Evolutionary conservation across 2,797 vertebrate genomes (phyloP).

Genomic region (Anniella stebbinsi): DNA sequence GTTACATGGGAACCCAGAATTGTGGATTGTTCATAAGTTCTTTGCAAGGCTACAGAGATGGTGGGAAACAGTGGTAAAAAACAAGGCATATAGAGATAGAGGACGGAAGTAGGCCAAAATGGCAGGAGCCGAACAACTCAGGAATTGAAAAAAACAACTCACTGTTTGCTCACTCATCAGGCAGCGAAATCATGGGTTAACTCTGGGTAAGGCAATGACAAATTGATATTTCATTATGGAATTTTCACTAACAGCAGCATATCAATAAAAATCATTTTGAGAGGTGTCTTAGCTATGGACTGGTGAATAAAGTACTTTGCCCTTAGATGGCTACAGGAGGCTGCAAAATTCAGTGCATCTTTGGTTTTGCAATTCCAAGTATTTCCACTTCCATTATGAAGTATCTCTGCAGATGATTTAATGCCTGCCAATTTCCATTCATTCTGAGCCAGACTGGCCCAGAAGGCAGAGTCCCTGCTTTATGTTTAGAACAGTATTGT

Average conservation of each 20-base stretch:
- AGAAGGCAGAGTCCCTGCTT: slow-evolving; percentile 59
- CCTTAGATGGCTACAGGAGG: background rate
- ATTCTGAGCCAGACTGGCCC: slow-evolving; percentile 58
- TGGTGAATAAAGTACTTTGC: background rate
- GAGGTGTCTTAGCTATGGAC: too few relatives aligned
- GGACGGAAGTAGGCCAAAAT: too few relatives aligned
- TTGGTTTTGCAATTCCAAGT: slow-evolving; percentile 48
- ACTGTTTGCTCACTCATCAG: too few relatives aligned
- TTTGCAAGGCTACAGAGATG: too few relatives aligned
- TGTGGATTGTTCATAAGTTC: too few relatives aligned
- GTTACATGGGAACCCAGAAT: too few relatives aligned
- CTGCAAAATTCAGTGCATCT: slow-evolving; percentile 23
- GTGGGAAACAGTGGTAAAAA: too few relatives aligned
- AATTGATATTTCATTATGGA: background rate
- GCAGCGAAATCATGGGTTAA: too few relatives aligned
- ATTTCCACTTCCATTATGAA: slow-evolving; percentile 47
- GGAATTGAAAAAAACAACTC: too few relatives aligned
- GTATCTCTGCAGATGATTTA: slow-evolving; percentile 65
- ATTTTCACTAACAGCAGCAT: background rate
- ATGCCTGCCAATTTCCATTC: slow-evolving; percentile 68
- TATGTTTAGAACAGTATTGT: slow-evolving; percentile 55
- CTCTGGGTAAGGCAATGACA: background rate
- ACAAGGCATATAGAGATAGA: too few relatives aligned
- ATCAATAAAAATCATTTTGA: slow-evolving; percentile 6
- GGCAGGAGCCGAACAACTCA: too few relatives aligned